Conservation (phyloP, 2,113 vertebrate genomes). For the Cnemophilus loriae region DNA sequence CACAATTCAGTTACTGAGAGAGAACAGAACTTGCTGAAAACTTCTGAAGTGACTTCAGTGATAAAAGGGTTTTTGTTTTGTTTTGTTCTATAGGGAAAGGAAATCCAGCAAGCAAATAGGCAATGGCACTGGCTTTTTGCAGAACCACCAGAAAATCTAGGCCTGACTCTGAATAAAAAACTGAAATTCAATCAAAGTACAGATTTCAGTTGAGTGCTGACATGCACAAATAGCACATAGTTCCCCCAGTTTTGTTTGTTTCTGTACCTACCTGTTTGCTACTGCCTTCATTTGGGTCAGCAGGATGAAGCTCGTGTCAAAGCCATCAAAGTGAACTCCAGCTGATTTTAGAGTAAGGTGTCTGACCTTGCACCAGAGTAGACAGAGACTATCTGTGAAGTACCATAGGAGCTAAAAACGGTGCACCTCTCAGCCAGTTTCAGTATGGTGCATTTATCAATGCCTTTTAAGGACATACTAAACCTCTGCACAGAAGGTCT, state of each 20-base stretch:
- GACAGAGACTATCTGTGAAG: not conserved
- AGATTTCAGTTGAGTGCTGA: not conserved
- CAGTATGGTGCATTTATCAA: not conserved
- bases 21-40: not conserved
- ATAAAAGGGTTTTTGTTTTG: not conserved
- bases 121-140: not conserved
- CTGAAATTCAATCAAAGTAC: not conserved
- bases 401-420: not conserved
- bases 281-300: not conserved
- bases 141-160: constrained; percentile 6
- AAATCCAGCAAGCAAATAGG: not conserved
- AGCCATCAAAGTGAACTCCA: not conserved
- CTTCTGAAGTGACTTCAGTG: not conserved
- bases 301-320: not conserved
- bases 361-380: not conserved
- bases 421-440: not conserved
- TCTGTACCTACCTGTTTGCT: constrained; percentile 18
- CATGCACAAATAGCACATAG: not conserved
- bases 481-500: not conserved
- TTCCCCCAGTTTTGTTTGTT: not conserved
- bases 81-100: not conserved
- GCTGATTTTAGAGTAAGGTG: not conserved
- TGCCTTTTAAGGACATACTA: not conserved
- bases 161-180: not conserved
- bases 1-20: not conserved